Evolutionary conservation across 2,888 invertebrate species (phyloP).

Genomic region (Amorpha juglandis): DNA sequence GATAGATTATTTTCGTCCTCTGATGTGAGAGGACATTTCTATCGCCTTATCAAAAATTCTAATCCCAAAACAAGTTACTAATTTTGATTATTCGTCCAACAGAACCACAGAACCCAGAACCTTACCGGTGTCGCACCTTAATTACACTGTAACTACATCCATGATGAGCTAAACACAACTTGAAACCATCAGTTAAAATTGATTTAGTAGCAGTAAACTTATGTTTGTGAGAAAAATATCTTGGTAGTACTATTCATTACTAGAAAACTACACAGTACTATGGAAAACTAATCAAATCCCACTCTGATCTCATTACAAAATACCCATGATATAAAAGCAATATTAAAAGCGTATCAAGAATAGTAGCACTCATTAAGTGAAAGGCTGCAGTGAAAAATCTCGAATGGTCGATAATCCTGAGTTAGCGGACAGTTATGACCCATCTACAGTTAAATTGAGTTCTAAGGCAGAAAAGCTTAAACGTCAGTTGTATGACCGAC

Average conservation of each 20-base stretch:
- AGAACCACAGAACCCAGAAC: too few species aligned
- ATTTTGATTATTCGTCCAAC: too few species aligned
- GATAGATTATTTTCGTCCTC: too few species aligned
- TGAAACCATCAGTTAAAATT: too few species aligned
- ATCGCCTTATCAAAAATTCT: too few species aligned
- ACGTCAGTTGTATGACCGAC: constrained; percentile 1
- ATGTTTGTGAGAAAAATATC: not conserved
- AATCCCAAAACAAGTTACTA: too few species aligned
- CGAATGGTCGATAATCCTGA: constrained; percentile 56
- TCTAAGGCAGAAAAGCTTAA: constrained; percentile 41
- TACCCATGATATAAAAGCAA: not conserved
- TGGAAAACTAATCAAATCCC: constrained; percentile 8
- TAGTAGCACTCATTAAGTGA: constrained; percentile 39
- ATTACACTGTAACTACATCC: too few species aligned
- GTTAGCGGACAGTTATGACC: constrained; percentile 60
- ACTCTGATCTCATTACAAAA: constrained; percentile 18
- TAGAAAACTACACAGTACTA: not conserved
- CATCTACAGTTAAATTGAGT: constrained; percentile 57
- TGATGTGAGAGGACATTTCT: too few species aligned
- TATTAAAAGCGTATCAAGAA: constrained; percentile 28
- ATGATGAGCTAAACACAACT: too few species aligned
- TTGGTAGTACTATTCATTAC: not conserved
- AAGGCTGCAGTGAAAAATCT: constrained; percentile 49
- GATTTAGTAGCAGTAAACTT: too few species aligned
- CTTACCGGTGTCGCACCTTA: too few species aligned